These are phyloP conservation scores for Calycopis cecrops DNA, from an alignment of 1,140 invertebrate species.

Conservation along the genomic window DNA sequence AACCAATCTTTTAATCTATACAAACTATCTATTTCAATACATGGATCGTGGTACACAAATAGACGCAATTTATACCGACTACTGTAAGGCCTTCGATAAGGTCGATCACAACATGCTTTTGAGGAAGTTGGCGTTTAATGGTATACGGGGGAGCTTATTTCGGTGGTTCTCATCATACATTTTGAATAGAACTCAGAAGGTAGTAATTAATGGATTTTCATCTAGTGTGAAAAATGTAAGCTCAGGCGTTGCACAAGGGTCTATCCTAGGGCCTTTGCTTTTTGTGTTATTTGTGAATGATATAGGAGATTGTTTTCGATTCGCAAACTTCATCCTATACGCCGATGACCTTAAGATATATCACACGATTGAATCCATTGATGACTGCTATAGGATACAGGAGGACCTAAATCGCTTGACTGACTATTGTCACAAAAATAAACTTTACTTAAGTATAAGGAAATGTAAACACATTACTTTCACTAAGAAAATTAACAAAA, in stretches of 20 bases:
- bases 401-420: constrained; percentile 26
- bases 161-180: constrained; percentile 16
- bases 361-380: constrained; percentile 16
- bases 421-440: constrained; percentile 26
- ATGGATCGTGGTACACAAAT: constrained; percentile 16
- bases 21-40: constrained; percentile 14
- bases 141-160: constrained; percentile 20
- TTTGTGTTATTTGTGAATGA: constrained; percentile 45
- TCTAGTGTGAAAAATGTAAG: constrained; percentile 18
- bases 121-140: constrained; percentile 15
- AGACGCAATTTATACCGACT: constrained; percentile 17
- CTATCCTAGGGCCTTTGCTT: constrained; percentile 36
- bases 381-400: constrained; percentile 24
- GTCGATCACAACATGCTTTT: constrained; percentile 18
- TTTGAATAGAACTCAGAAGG: constrained; percentile 13
- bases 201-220: constrained; percentile 18
- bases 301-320: constrained; percentile 28
- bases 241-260: constrained; percentile 38
- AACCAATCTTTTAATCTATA: constrained; percentile 18
- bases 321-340: constrained; percentile 31
- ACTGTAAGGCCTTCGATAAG: constrained; percentile 20
- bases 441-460: constrained; percentile 24
- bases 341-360: constrained; percentile 48
- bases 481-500: constrained; percentile 28
- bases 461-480: constrained; percentile 34